Conservation (phyloP, 2,888 invertebrate species). For the Sepiola atlantica region DNA sequence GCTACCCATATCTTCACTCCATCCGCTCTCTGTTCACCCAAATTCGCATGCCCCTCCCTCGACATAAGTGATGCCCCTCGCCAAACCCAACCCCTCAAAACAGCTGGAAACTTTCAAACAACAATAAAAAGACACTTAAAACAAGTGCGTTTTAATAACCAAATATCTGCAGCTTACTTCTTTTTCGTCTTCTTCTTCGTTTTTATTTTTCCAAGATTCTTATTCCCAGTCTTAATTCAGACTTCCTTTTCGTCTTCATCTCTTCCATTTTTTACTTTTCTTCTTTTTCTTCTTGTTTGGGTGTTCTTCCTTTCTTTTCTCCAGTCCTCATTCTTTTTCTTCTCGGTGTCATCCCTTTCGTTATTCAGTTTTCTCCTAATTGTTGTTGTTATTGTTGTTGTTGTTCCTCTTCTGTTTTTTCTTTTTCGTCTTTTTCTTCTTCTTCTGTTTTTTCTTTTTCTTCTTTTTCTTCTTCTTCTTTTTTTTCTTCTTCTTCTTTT, state of each 20-base stretch:
- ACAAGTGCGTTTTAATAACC: constrained; percentile 8
- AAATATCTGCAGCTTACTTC: neutral
- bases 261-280: neutral
- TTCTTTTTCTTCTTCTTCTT: neutral
- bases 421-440: neutral
- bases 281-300: neutral
- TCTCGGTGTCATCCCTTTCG: neutral
- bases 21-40: neutral
- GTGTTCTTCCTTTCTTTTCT: neutral
- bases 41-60: neutral
- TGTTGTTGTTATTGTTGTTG: neutral
- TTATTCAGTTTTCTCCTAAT: neutral
- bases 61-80: neutral
- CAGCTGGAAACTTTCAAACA: constrained; percentile 5
- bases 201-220: neutral
- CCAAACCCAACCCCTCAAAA: neutral
- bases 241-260: neutral
- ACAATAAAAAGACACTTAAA: constrained; percentile 32
- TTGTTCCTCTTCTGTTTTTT: neutral
- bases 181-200: neutral
- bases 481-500: neutral
- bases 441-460: neutral
- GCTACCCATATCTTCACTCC: neutral
- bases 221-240: neutral
- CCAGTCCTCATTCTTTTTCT: neutral